phyloP scores from a whole-genome alignment of 2,888 invertebrate species.

The Eupithecia inturbata region DNA sequence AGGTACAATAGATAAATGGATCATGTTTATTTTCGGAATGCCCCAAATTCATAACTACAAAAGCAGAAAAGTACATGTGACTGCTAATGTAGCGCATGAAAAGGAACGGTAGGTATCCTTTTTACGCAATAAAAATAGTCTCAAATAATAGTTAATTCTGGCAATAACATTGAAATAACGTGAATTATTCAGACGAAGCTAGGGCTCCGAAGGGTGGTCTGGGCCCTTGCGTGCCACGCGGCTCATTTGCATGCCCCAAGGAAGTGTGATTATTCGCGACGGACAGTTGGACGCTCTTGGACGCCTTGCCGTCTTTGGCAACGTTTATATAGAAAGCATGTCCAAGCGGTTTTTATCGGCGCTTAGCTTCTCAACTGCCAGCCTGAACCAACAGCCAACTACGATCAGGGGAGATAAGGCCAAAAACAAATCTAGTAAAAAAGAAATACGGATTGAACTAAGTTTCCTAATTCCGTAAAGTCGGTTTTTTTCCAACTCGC shows the following conservation, averaged over 20 bases:
- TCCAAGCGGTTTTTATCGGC: not conserved
- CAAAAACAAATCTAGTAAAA: not conserved
- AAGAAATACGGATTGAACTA: too few relatives aligned
- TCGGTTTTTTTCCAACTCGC: not conserved
- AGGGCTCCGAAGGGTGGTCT: constrained; percentile 50
- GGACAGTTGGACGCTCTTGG: constrained; percentile 64
- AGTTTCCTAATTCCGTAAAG: not conserved
- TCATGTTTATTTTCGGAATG: not conserved
- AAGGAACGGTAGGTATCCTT: not conserved
- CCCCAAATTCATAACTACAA: not conserved
- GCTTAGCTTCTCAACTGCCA: not conserved
- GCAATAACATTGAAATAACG: not conserved
- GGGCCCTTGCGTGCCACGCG: constrained; percentile 65
- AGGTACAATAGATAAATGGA: too few relatives aligned
- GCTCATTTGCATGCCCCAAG: constrained; percentile 73
- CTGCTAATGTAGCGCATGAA: not conserved
- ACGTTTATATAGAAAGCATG: constrained; percentile 7
- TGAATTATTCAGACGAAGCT: constrained; percentile 22
- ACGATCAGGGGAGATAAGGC: not conserved
- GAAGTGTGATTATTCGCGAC: constrained; percentile 69
- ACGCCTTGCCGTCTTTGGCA: constrained; percentile 29
- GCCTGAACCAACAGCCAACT: not conserved
- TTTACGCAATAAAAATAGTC: not conserved
- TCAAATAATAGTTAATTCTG: not conserved
- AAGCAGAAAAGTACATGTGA: not conserved